Conservation (phyloP, 2,797 vertebrate species). For the Alectoris magna region DNA sequence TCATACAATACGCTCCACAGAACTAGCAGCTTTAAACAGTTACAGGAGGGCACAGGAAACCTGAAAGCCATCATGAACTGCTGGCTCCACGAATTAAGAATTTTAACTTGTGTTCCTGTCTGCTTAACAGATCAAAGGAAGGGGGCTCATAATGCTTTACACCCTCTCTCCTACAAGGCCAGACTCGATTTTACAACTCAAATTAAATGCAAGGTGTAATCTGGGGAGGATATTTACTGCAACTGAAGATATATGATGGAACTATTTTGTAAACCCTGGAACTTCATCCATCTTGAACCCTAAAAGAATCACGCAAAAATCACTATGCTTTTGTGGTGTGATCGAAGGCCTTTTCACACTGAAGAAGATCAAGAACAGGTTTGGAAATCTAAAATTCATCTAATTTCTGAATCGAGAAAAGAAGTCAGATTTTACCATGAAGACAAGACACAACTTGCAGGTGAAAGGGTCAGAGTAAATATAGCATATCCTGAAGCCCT, state of each 20-base stretch:
- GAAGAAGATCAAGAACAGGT: background rate
- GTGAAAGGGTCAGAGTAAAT: slow-evolving; percentile 18
- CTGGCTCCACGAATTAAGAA: background rate
- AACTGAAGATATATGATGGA: background rate
- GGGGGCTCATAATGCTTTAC: background rate
- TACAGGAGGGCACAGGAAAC: background rate
- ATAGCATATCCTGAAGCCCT: background rate
- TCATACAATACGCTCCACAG: background rate
- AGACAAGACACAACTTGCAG: background rate
- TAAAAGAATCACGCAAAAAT: background rate
- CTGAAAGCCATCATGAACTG: background rate
- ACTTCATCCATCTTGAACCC: background rate
- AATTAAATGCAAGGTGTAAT: background rate
- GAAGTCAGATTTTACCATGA: background rate
- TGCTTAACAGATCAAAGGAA: background rate
- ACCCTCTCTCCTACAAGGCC: background rate
- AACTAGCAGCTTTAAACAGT: background rate
- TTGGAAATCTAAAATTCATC: background rate
- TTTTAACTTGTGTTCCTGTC: background rate
- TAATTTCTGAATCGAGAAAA: background rate
- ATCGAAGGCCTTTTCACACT: background rate
- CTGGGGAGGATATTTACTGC: background rate
- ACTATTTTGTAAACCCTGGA: background rate
- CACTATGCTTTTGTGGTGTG: background rate
- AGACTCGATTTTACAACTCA: background rate